phyloP scores from a whole-genome alignment of 2,888 invertebrate species.

The Vannuccia rotundouncinata region DNA sequence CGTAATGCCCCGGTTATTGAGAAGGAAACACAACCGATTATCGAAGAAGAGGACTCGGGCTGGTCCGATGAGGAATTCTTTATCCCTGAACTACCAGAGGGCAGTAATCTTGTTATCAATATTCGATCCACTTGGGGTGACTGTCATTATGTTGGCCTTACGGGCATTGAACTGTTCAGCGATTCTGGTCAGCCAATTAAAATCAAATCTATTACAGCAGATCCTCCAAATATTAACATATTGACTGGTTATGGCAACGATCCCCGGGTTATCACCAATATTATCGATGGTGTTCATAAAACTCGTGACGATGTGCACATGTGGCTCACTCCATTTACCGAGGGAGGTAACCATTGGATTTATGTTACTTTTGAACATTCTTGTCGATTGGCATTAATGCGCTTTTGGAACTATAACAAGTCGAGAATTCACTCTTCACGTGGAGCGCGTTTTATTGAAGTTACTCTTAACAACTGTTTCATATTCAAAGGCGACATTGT shows the following conservation, averaged over 20 bases:
- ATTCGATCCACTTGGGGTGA: constrained; percentile 71
- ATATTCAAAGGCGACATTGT: constrained; percentile 77
- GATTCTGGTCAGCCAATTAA: constrained; percentile 62
- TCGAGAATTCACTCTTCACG: constrained; percentile 74
- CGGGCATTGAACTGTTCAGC: constrained; percentile 71
- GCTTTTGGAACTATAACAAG: constrained; percentile 79
- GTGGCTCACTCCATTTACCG: constrained; percentile 67
- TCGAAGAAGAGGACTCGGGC: constrained; percentile 27
- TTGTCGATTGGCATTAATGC: constrained; percentile 63
- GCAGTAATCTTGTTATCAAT: constrained; percentile 65
- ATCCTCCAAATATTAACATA: constrained; percentile 63
- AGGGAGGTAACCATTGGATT: constrained; percentile 63
- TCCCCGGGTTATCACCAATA: constrained; percentile 63
- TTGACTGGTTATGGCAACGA: constrained; percentile 66
- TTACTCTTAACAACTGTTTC: constrained; percentile 64
- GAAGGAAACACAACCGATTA: not conserved
- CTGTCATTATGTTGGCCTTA: constrained; percentile 69
- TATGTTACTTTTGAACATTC: constrained; percentile 61
- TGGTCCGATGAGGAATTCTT: constrained; percentile 59
- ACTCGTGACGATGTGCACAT: constrained; percentile 72
- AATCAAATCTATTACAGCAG: constrained; percentile 62
- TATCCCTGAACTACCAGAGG: constrained; percentile 70
- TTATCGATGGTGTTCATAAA: constrained; percentile 67
- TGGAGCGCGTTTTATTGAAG: constrained; percentile 68
- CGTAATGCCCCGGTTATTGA: not conserved